These are phyloP conservation scores for Microhierax caerulescens DNA, from an alignment of 2,797 vertebrate species.

Conservation along the genomic window DNA sequence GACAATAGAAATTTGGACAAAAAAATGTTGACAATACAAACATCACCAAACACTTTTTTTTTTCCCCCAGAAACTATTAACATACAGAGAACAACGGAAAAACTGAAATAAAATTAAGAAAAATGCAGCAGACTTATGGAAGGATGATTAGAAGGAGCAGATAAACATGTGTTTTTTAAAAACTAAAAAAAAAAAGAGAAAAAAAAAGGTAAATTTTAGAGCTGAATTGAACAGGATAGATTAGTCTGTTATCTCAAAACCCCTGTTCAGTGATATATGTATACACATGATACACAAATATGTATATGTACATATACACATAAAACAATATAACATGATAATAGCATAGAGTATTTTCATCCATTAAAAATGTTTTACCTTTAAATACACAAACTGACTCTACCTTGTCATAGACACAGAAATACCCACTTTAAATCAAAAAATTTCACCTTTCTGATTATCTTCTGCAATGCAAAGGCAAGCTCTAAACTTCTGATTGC, in stretches of 20 bases:
- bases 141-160: neutral
- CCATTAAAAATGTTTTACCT: neutral
- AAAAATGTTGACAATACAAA: neutral
- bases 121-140: neutral
- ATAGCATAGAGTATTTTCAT: neutral
- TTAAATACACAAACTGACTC: neutral
- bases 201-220: neutral
- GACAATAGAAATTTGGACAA: neutral
- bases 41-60: neutral
- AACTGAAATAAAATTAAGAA: neutral
- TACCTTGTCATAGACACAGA: neutral
- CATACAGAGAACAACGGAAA: neutral
- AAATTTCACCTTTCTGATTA: neutral
- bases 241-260: neutral
- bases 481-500: neutral
- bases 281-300: neutral
- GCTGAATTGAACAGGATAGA: neutral
- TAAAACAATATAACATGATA: neutral
- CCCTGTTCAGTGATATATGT: neutral
- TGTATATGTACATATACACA: fast-evolving
- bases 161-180: neutral
- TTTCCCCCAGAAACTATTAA: neutral
- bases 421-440: neutral
- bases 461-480: neutral
- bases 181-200: neutral